Evolutionary conservation across 2,888 invertebrate species (phyloP).

Genomic region (Yponomeuta plumbellus): DNA sequence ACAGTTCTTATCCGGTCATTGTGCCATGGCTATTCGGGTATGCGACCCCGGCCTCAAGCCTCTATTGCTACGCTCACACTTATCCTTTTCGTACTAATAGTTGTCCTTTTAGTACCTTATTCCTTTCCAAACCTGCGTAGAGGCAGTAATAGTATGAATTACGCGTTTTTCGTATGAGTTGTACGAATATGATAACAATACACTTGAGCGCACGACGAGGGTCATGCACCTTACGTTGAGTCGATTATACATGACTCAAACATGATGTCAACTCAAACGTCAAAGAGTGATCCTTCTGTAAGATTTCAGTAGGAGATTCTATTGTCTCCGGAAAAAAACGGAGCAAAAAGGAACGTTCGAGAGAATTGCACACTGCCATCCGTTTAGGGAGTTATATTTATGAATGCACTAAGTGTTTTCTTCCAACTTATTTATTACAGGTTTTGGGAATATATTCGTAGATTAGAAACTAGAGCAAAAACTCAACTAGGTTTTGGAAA

Average conservation of each 20-base stretch:
- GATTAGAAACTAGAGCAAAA: not conserved
- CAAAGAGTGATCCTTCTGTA: not conserved
- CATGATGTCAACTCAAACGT: not conserved
- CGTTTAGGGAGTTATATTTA: constrained; percentile 1
- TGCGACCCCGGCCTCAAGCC: too few species aligned
- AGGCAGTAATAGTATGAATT: too few species aligned
- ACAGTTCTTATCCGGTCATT: too few species aligned
- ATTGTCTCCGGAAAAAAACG: not conserved
- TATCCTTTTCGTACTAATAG: too few species aligned
- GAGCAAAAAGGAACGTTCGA: not conserved
- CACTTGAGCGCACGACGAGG: too few species aligned
- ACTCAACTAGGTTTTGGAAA: not conserved
- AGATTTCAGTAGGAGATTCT: not conserved
- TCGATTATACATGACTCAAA: not conserved
- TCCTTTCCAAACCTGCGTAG: too few species aligned
- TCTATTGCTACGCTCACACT: too few species aligned
- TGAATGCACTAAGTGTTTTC: not conserved
- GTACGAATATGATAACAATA: too few species aligned
- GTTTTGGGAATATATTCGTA: not conserved
- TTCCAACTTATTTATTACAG: not conserved
- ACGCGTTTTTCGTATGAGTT: too few species aligned
- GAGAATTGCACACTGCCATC: constrained; percentile 1
- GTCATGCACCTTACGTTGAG: too few species aligned
- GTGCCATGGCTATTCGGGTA: too few species aligned
- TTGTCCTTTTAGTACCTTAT: too few species aligned